Evolutionary conservation across 1,140 invertebrate species (phyloP), one percentile per base, ranked within the genome.

Genomic region (Rhyzopertha dominica): DNA sequence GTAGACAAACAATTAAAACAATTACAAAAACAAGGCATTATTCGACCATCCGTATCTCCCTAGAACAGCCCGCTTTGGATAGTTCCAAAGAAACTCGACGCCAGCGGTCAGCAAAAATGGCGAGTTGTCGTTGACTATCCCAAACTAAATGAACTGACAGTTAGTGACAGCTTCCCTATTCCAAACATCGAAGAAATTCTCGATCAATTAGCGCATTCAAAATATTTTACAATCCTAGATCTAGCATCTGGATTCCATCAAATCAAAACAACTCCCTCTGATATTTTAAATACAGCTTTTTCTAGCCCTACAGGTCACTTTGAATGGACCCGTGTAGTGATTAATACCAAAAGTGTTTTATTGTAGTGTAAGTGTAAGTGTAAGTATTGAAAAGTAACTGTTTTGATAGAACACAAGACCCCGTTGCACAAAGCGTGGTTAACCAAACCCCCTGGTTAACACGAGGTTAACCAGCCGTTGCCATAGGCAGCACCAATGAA

Each of bases 211-310:
- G 59, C 59, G 4, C 66, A 68, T 31, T 56, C 61, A 16, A 62
- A 61, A 20, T 73, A 67, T 47, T 77, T 77, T 53, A 65, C 67
- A 9, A 65, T 67, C 4, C 47, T 77, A 5, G 73, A 78, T 56
- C 47, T 76, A 9, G 53, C 62, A 0, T 64, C 57, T 14, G 74
- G 75, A 1, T 78, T 70, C 53, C 71, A 69, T 59, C 73, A 79
- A 56, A 62, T 78, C 14, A 28, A 41, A 38, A 51, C 75, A n/a
- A 56, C 61, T 3, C 28, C 51, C 29, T 39, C 46, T 4, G 61
- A 70, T 49, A 56, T 51, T 17, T 37, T 61, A 0, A 74, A 75
- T 56, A 76, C 74, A 3, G 71, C 69, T 3, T 75, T 75, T 41
- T 60, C 56, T 12, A 61, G 62, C 0, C 47, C 53, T 14, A 42